These are phyloP conservation scores for Acomys russatus DNA, from an alignment of 2,797 vertebrate species.

Conservation along the genomic window DNA sequence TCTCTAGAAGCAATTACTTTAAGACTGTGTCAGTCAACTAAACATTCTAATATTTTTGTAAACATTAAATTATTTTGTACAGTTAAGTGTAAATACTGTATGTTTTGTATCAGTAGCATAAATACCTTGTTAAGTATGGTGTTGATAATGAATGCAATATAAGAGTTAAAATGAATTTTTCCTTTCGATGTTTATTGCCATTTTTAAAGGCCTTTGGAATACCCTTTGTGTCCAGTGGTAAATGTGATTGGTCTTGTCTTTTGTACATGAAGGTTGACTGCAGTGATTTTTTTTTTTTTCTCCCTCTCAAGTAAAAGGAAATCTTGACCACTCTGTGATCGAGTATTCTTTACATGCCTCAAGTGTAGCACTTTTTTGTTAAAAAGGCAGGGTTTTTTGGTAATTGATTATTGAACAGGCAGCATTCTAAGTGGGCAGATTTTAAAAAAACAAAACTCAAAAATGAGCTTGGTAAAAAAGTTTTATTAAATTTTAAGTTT, in stretches of 20 bases:
- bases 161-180: constrained; percentile 87
- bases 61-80: constrained; percentile 87
- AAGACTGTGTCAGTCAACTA: constrained; percentile 94
- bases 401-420: neutral
- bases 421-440: constrained; percentile 16
- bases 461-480: constrained; percentile 16
- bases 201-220: constrained; percentile 85
- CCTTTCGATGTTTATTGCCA: constrained; percentile 79
- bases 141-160: constrained; percentile 86
- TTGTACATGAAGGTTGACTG: constrained; percentile 76
- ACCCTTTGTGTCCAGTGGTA: constrained; percentile 78
- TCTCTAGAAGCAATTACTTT: constrained; percentile 89
- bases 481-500: constrained; percentile 61
- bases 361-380: constrained; percentile 54
- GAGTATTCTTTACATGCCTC: constrained; percentile 74
- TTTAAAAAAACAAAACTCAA: constrained; percentile 63
- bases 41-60: constrained; percentile 86
- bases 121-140: constrained; percentile 85
- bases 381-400: constrained; percentile 28
- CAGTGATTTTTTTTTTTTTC: constrained; percentile 73
- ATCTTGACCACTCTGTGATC: constrained; percentile 75
- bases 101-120: constrained; percentile 83
- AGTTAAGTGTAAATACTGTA: constrained; percentile 84
- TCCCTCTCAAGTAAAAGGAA: constrained; percentile 79
- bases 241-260: constrained; percentile 74